These are phyloP conservation scores for Macaria notata DNA, from an alignment of 2,888 invertebrate species.

Conservation along the genomic window DNA sequence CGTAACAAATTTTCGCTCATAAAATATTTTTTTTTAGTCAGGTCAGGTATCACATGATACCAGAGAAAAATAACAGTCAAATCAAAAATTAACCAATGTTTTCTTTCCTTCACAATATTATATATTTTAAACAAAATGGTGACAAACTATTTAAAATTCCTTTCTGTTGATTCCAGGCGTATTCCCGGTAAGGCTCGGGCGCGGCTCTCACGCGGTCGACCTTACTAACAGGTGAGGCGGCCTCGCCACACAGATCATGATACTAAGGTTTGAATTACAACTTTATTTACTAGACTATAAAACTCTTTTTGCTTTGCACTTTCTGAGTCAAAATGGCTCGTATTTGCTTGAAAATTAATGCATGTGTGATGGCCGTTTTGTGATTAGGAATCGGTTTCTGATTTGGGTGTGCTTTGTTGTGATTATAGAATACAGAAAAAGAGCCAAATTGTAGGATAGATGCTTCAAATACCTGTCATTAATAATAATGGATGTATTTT, in stretches of 20 bases:
- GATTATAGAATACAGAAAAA: too few species aligned
- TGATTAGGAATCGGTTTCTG: slow-evolving; percentile 19
- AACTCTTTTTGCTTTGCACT: slow-evolving; percentile 29
- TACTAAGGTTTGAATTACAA: slow-evolving; percentile 78
- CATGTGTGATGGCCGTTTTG: slow-evolving; percentile 19
- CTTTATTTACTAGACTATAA: slow-evolving; percentile 52
- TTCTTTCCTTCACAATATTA: too few species aligned
- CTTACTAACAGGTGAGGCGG: slow-evolving; percentile 81
- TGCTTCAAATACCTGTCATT: too few species aligned
- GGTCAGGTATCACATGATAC: too few species aligned
- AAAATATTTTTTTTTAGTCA: too few species aligned
- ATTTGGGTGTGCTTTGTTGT: slow-evolving; percentile 15
- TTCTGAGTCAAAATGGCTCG: neutral
- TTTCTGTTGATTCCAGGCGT: slow-evolving; percentile 58
- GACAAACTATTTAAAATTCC: slow-evolving; percentile 2
- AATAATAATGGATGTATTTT: too few species aligned
- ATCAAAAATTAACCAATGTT: too few species aligned
- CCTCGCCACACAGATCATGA: slow-evolving; percentile 79
- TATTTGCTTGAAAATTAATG: slow-evolving; percentile 16
- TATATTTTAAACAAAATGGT: too few species aligned
- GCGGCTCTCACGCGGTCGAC: slow-evolving; percentile 75
- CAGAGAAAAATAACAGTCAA: too few species aligned
- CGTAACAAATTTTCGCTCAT: too few species aligned
- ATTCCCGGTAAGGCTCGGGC: slow-evolving; percentile 72
- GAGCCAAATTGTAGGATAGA: too few species aligned